Base-by-base conservation (phyloP, 2,797 vertebrate species). In the Tenualosa thibaudeaui region DNA sequence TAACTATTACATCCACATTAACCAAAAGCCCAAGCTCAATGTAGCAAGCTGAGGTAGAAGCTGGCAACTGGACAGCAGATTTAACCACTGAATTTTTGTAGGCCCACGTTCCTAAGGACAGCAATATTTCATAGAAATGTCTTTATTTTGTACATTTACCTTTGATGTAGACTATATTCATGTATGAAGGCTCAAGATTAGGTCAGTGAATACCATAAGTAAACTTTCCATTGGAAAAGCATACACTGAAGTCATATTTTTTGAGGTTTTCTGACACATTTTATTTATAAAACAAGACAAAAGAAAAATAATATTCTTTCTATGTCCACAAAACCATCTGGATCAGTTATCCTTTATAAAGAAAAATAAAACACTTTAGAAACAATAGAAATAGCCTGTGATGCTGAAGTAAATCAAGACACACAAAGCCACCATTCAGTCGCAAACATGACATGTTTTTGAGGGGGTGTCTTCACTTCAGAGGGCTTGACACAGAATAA, bases 321-420 rank as follows among this genome's bases (percentile, higher is more conserved):
- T 90, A 89, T 90, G 94, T 94, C 94, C 81, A 88, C 75, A 90
- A 94, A 95, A 95, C 95, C 95, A 95, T 94, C 95, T 95, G 93
- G 88, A 94, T 91, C 94, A 90, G 87, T 82, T 56, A 31, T 49
- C 82, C 81, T 81, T 60, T 56, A 0, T 78, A 82, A 3, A 83
- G 53, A 75, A 82, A 62, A 49, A 6, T 58, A 85, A 46, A 54
- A 83, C 40, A 86, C 24, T 81, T 68, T 75, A 84, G 19, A 71
- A 83, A 78, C 58, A 49, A 54, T n/a, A 82, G 50, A 81, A 65
- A 37, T 31, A 9, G 46, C 50, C 50, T 51, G 49, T 78, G 37
- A 43, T 43, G 71, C 71, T 78, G 17, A 17, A 78, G 19, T 43
- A 31, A 78, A 68, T 68, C 2, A 78, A 71, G 31, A 75, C 31